These are phyloP conservation scores for Phylloscopus whistleri DNA, from an alignment of 2,113 vertebrate genomes.

Conservation along the genomic window DNA sequence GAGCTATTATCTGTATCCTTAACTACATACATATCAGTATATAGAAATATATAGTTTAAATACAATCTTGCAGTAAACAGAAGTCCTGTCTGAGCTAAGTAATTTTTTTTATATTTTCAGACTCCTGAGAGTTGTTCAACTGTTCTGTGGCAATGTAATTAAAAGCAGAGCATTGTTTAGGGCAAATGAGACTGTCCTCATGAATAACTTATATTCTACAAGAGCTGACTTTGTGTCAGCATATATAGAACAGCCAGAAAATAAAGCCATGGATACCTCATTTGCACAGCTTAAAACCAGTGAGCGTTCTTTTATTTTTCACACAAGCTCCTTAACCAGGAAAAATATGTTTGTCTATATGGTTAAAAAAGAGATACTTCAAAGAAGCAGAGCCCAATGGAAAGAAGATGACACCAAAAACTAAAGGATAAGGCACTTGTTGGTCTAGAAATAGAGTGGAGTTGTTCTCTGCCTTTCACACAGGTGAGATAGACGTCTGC, in stretches of 20 bases:
- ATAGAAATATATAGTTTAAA: not conserved
- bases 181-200: constrained; percentile 34
- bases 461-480: constrained; percentile 11
- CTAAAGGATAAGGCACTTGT: not conserved
- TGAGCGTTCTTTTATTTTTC: not conserved
- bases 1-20: not conserved
- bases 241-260: not conserved
- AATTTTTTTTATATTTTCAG: not conserved
- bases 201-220: constrained; percentile 27
- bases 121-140: constrained; percentile 16
- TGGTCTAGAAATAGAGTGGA: not conserved
- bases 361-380: not conserved
- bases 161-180: constrained; percentile 39
- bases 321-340: not conserved
- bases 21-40: not conserved
- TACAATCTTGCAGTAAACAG: not conserved
- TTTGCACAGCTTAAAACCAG: not conserved
- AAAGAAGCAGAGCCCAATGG: not conserved
- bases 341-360: not conserved
- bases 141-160: not conserved
- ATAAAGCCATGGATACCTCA: not conserved
- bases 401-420: not conserved
- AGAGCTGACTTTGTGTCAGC: not conserved
- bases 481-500: not conserved
- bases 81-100: not conserved